These are phyloP conservation scores for Patagioenas fasciata DNA, from an alignment of 2,113 vertebrate species.

Conservation along the genomic window DNA sequence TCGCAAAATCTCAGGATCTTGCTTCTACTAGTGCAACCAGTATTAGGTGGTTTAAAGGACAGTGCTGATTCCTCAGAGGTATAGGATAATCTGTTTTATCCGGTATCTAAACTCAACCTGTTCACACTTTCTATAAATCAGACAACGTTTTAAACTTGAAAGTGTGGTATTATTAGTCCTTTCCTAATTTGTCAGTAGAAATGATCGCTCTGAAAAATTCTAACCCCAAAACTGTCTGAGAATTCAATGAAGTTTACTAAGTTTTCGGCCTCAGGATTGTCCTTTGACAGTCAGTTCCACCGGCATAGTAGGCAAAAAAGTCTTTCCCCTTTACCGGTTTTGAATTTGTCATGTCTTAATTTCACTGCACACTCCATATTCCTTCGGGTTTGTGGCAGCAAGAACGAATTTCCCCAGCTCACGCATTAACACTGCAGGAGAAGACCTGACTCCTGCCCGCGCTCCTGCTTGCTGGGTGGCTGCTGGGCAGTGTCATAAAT, in stretches of 20 bases:
- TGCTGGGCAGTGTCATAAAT: background rate
- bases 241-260: background rate
- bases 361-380: background rate
- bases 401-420: background rate
- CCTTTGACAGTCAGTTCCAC: background rate
- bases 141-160: background rate
- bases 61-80: background rate
- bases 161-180: background rate
- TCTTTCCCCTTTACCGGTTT: background rate
- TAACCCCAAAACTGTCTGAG: background rate
- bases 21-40: background rate
- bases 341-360: background rate
- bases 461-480: background rate
- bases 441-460: fast-evolving
- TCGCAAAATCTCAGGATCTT: background rate
- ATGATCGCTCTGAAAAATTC: background rate
- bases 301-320: background rate
- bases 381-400: background rate
- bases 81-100: background rate
- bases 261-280: background rate
- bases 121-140: background rate
- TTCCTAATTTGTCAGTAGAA: background rate
- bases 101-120: background rate
- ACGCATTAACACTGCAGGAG: fast-evolving
- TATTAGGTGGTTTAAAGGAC: background rate